A percentile compares a stretch with the other conserved stretches of the same genome.
Conservation (phyloP, 2,888 invertebrate genomes). For the Agelastica alni region DNA sequence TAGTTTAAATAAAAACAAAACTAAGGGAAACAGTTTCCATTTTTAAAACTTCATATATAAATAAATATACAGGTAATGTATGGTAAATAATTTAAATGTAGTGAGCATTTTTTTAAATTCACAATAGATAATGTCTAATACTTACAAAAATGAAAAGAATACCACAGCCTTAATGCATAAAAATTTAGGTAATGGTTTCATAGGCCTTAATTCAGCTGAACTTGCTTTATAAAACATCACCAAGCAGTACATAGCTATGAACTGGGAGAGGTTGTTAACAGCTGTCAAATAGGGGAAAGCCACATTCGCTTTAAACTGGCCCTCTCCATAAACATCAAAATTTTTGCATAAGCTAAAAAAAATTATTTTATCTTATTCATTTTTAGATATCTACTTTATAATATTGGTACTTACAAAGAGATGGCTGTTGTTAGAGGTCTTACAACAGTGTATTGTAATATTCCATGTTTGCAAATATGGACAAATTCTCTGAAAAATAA, state of each 20-base stretch:
- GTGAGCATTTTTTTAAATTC: too few species aligned
- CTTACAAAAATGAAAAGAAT: constrained; percentile 98
- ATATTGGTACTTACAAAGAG: constrained; percentile 72
- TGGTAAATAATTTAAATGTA: too few species aligned
- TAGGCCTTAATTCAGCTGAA: constrained; percentile 82
- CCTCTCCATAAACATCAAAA: constrained; percentile 86
- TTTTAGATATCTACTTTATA: constrained; percentile 5
- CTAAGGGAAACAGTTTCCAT: too few species aligned
- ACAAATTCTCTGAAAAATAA: constrained; percentile 76
- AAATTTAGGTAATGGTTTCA: constrained; percentile 94
- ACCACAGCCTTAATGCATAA: constrained; percentile 96
- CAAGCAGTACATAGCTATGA: constrained; percentile 94
- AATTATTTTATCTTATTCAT: constrained; percentile 10
- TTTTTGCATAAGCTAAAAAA: constrained; percentile 79
- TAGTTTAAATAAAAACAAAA: too few species aligned
- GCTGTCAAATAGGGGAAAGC: constrained; percentile 89
- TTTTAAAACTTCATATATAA: too few species aligned
- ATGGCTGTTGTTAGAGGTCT: constrained; percentile 87
- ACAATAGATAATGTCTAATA: too few species aligned
- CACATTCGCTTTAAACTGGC: constrained; percentile 80
- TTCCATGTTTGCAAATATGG: constrained; percentile 95
- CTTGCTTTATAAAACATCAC: constrained; percentile 93
- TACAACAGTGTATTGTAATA: constrained; percentile 92
- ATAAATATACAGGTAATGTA: too few species aligned
- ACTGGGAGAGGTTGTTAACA: constrained; percentile 90